phyloP scores from a whole-genome alignment of 2,888 invertebrate species.

The Meteorus cinctellus region DNA sequence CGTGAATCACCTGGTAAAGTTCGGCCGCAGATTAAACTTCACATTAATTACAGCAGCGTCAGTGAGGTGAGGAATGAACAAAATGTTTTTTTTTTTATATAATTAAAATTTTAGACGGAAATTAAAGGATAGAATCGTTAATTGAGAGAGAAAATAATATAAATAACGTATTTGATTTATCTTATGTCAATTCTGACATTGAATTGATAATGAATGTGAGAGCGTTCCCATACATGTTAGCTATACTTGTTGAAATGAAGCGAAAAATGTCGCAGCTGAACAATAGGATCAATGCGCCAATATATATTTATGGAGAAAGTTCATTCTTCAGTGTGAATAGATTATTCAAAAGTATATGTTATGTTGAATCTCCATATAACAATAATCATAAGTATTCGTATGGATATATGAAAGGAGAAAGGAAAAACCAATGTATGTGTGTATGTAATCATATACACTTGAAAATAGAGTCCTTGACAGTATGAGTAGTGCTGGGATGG shows the following conservation, averaged over 20 bases:
- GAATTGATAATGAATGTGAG: slow-evolving; percentile 40
- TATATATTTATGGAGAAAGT: slow-evolving; percentile 43
- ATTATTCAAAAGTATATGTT: slow-evolving; percentile 27
- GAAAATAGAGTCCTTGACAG: background rate
- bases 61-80: slow-evolving; percentile 65
- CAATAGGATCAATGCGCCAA: slow-evolving; percentile 37
- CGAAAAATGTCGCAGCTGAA: slow-evolving; percentile 14
- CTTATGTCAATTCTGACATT: background rate
- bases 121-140: background rate
- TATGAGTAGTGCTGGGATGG: background rate
- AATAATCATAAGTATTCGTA: slow-evolving; percentile 20
- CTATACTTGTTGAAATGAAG: slow-evolving; percentile 23
- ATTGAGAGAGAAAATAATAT: background rate
- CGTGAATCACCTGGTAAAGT: slow-evolving; percentile 70
- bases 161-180: background rate
- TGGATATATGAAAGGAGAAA: background rate
- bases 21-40: slow-evolving; percentile 70
- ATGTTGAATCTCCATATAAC: slow-evolving; percentile 3
- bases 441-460: background rate
- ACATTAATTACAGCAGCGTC: slow-evolving; percentile 69
- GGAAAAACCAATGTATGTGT: background rate
- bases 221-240: slow-evolving; percentile 1
- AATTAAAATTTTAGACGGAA: background rate
- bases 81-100: slow-evolving; percentile 4
- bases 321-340: slow-evolving; percentile 13